Evolutionary conservation across 2,113 vertebrate species (phyloP), one percentile per base, ranked within the genome.

Genomic region (Crypturellus undulatus): DNA sequence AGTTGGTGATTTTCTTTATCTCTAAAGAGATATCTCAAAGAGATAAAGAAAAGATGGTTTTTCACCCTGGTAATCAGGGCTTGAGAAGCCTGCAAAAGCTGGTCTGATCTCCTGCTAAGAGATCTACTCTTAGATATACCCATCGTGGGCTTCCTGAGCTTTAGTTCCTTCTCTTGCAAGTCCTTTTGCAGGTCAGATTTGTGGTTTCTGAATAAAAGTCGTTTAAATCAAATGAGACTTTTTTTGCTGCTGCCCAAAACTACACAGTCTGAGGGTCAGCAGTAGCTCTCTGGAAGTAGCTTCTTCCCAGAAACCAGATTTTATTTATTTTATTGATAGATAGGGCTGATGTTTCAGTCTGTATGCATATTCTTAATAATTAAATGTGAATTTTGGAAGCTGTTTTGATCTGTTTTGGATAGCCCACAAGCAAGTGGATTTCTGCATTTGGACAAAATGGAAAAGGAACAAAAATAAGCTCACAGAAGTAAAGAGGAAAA

Each of bases 171-270:
- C 77, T 89, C 90, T 93, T 38, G 26, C 40, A 67, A 85, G 81
- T 60, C 30, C 75, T 82, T 91, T 77, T 84, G 63, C 52, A 73
- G 93, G 90, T 95, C 83, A 86, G 67, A 78, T 89, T 93, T 84
- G 75, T 63, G 89, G 89, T 84, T 79, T 28, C 25, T 69, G 40
- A 40, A 71, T 0, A 77, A 81, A 83, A 84, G 47, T 70, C 75
- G 70, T 91, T 92, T 84, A 81, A 94, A 84, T 86, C 69, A 93
- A 81, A 86, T 21, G 68, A 64, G 65, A 49, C 10, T 80, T 89
- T 84, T 84, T 77, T n/a, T 20, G 60, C 13, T 38, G 59, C 70
- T 67, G 52, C 0, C 0, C 36, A 69, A 79, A 82, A 65, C n/a
- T 24, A 77, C 73, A 7, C 12, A 32, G 28, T 28, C 43, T 65